Evolutionary conservation across 1,140 invertebrate genomes (phyloP).

Genomic region (Pemphigus obesinymphae): DNA sequence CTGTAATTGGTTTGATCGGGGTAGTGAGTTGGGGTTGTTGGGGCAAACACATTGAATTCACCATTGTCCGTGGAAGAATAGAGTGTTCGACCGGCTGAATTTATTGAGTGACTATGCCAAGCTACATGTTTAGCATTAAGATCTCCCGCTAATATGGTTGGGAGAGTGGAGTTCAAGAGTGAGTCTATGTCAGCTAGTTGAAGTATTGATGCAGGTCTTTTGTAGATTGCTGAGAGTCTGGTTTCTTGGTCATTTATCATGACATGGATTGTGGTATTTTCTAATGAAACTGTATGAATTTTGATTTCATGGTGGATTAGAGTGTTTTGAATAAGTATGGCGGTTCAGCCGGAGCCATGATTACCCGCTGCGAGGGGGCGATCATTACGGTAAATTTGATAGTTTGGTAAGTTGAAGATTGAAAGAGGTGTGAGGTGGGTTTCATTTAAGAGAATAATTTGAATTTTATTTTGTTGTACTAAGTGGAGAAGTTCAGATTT

Average conservation of each 20-base stretch:
- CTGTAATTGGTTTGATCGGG: neutral
- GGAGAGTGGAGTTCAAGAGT: no score
- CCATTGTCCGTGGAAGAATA: neutral
- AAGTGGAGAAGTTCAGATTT: neutral
- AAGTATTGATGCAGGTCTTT: neutral
- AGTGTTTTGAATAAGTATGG: no score
- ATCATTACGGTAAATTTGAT: no score
- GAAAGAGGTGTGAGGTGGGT: no score
- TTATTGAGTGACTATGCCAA: neutral
- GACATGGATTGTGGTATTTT: neutral
- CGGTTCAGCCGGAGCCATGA: no score
- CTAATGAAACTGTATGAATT: no score
- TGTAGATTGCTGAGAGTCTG: neutral
- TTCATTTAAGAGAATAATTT: neutral
- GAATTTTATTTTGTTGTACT: neutral
- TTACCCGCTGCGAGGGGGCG: no score
- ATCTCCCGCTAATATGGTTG: neutral
- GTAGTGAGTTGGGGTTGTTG: neutral
- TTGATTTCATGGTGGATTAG: no score
- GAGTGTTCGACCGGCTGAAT: neutral
- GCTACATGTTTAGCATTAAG: no score
- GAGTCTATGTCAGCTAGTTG: neutral
- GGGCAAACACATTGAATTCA: neutral
- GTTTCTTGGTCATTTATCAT: neutral
- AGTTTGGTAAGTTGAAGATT: no score